phyloP scores from a whole-genome alignment of 2,888 invertebrate genomes.

The Noctua fimbriata region DNA sequence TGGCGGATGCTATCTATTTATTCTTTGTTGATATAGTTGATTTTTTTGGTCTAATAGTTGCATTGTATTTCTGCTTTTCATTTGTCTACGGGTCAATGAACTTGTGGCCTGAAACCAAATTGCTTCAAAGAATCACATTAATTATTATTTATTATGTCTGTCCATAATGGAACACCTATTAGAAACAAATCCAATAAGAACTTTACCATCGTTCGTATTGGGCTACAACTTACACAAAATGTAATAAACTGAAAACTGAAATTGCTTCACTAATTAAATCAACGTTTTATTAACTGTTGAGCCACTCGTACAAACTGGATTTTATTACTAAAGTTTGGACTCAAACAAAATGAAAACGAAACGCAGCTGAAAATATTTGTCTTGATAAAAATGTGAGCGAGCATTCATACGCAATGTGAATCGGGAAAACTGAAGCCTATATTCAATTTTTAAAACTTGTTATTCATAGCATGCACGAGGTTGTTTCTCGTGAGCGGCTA shows the following conservation, averaged over 20 bases:
- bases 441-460: neutral
- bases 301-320: constrained; percentile 19
- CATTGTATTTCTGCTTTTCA: constrained; percentile 57
- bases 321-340: constrained; percentile 54
- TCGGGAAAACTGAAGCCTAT: neutral
- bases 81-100: constrained; percentile 53
- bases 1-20: constrained; percentile 63
- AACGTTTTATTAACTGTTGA: constrained; percentile 43
- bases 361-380: constrained; percentile 10
- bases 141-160: constrained; percentile 19
- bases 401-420: neutral
- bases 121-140: constrained; percentile 36
- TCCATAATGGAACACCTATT: constrained; percentile 13
- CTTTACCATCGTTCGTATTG: constrained; percentile 19
- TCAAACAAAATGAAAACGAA: constrained; percentile 24
- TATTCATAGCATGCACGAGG: neutral
- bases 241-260: constrained; percentile 15
- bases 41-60: constrained; percentile 63
- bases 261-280: constrained; percentile 44
- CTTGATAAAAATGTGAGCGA: neutral
- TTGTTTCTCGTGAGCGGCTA: neutral
- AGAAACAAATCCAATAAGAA: constrained; percentile 42
- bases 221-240: constrained; percentile 9
- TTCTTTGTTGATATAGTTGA: constrained; percentile 57
- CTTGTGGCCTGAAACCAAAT: constrained; percentile 40